Percentiles rank a stretch among this genome's conserved stretches.
Conservation (phyloP, 2,113 vertebrate species). For the Nesoenas mayeri region DNA sequence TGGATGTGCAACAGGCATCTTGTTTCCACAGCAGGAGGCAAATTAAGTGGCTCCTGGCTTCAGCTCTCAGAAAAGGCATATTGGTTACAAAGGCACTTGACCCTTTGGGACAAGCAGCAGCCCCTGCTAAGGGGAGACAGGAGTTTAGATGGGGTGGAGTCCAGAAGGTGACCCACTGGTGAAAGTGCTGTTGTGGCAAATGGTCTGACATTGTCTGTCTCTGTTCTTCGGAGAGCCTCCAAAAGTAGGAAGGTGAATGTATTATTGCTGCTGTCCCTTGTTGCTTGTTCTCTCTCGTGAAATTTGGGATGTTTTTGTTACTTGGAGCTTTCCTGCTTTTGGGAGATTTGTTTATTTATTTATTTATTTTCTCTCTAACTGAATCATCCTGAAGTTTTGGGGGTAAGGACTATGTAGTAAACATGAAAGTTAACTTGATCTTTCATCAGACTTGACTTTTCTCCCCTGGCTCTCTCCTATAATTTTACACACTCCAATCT, state of each 20-base stretch:
- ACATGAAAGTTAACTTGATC: not conserved
- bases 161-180: not conserved
- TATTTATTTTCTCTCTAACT: not conserved
- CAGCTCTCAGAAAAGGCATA: rapidly evolving
- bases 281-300: not conserved
- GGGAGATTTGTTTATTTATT: not conserved
- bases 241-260: not conserved
- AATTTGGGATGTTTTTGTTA: not conserved
- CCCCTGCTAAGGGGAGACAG: not conserved
- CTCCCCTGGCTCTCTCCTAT: not conserved
- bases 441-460: not conserved
- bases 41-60: not conserved
- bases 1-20: not conserved
- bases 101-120: not conserved
- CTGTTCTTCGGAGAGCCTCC: not conserved
- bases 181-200: not conserved
- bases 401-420: not conserved
- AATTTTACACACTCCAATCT: not conserved
- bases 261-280: not conserved
- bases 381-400: not conserved
- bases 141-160: not conserved
- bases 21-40: not conserved
- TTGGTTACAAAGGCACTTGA: not conserved
- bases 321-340: not conserved
- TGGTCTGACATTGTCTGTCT: not conserved